phyloP scores from a whole-genome alignment of 2,888 invertebrate species.

The Hoplodrina blanda region DNA sequence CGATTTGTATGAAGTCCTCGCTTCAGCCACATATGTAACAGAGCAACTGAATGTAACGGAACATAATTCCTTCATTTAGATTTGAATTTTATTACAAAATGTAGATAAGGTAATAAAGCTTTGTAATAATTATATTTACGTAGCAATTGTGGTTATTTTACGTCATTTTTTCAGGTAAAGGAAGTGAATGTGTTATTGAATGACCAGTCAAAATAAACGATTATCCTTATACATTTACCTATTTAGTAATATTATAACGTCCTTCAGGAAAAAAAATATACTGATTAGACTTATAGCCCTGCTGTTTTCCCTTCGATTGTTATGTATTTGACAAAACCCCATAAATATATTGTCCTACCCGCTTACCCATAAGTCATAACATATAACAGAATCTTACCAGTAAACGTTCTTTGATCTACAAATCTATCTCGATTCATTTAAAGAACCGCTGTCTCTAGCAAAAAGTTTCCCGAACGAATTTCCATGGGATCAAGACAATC shows the following conservation, averaged over 20 bases:
- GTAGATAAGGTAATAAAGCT: too few species aligned
- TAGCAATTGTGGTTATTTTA: not conserved
- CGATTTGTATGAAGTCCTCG: too few species aligned
- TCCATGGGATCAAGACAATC: constrained; percentile 65
- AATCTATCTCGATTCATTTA: constrained; percentile 12
- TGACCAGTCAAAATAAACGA: not conserved
- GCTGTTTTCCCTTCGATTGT: too few species aligned
- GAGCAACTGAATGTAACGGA: constrained; percentile 15
- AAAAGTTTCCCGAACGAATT: constrained; percentile 53
- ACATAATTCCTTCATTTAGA: constrained; percentile 30
- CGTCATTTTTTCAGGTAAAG: not conserved
- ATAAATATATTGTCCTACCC: too few species aligned
- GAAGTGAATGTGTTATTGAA: not conserved
- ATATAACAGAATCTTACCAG: not conserved
- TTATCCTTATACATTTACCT: not conserved
- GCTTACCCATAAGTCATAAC: not conserved
- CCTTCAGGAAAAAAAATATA: not conserved
- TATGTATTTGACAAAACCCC: too few species aligned
- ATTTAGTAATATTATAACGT: too few species aligned
- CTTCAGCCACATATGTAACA: constrained; percentile 49
- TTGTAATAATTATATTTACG: not conserved
- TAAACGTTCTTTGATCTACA: constrained; percentile 27
- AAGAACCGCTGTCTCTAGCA: constrained; percentile 9
- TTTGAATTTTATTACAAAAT: constrained; percentile 11
- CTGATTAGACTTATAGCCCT: too few species aligned